Evolutionary conservation across 1,140 invertebrate genomes (phyloP), one percentile per base, ranked within the genome.

Genomic region (Nomia melanderi): DNA sequence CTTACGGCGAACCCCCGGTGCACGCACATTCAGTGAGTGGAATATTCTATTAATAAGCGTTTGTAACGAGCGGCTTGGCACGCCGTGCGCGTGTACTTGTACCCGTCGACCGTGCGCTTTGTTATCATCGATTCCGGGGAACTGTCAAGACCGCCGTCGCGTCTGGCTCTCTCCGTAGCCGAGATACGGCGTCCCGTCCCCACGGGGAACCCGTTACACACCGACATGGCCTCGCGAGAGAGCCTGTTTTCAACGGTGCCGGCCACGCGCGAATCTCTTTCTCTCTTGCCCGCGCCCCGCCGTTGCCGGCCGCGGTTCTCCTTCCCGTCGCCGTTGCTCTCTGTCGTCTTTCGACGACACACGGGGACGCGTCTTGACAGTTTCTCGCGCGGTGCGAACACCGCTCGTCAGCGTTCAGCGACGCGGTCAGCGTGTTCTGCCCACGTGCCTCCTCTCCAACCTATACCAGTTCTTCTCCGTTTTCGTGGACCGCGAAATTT

Each of bases 21-120:
- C 33, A 41, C 23, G 39, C 53, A 44, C 31, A 57, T 69, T 17
- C 67, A n/a, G 81, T 82, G 63, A 82, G 79, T 63, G 31, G n/a
- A 65, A 77, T 5, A 44, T 57, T 73, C 75, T 71, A 54, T 78
- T 74, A 77, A 69, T 73, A 53, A 57, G 31, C 14, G 41, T 14
- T 31, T 33, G 53, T n/a, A 12, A 44, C 41, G n/a, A n/a, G n/a
- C n/a, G n/a, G n/a, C n/a, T n/a, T n/a, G n/a, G n/a, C n/a, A n/a
- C n/a, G n/a, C n/a, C n/a, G n/a, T n/a, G n/a, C n/a, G n/a, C n/a
- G n/a, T n/a, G n/a, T n/a, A n/a, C n/a, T n/a, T n/a, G n/a, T n/a
- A n/a, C n/a, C n/a, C n/a, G n/a, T n/a, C n/a, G n/a, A n/a, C n/a
- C n/a, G n/a, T n/a, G 33, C 36, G 17, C 36, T 36, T 23, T 11